Evolutionary conservation across 2,113 vertebrate genomes (phyloP).

Genomic region (Hiodon tergisus): DNA sequence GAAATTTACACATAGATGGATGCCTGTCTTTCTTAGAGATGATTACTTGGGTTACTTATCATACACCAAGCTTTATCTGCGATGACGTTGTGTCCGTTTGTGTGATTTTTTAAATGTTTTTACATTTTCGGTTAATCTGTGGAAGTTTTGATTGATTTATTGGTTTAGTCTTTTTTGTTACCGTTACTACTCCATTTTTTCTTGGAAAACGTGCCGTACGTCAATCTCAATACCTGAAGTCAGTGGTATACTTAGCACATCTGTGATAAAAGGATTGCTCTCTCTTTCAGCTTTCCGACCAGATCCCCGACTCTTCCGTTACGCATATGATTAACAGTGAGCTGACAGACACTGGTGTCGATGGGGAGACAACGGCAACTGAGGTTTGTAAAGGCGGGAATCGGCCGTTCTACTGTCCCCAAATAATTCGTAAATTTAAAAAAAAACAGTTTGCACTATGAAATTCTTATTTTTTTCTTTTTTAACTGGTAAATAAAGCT

Average conservation of each 20-base stretch:
- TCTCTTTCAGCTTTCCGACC: conserved; percentile 69
- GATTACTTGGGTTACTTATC: too few relatives aligned
- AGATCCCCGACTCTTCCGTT: conserved; percentile 57
- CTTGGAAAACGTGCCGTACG: conserved; percentile 4
- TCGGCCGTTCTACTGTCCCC: not conserved
- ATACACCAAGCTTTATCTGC: too few relatives aligned
- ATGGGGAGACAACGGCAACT: conserved; percentile 87
- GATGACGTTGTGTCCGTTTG: too few relatives aligned
- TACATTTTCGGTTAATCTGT: conserved; percentile 57
- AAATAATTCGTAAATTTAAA: too few relatives aligned
- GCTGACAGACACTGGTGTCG: conserved; percentile 84
- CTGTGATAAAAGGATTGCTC: conserved; percentile 53
- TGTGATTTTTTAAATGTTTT: conserved; percentile 24
- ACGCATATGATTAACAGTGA: conserved; percentile 90
- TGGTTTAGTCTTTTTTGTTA: conserved; percentile 39
- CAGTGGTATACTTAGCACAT: not conserved
- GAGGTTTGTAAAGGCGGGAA: conserved; percentile 76
- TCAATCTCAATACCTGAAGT: not conserved
- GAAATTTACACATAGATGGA: too few relatives aligned
- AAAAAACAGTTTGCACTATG: too few relatives aligned
- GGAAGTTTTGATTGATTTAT: conserved; percentile 42
- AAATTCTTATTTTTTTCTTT: too few relatives aligned
- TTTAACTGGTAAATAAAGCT: too few relatives aligned
- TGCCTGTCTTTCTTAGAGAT: too few relatives aligned
- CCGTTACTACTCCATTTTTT: conserved; percentile 36